Conservation (phyloP, 2,113 vertebrate species). For the Halichoerus grypus region DNA sequence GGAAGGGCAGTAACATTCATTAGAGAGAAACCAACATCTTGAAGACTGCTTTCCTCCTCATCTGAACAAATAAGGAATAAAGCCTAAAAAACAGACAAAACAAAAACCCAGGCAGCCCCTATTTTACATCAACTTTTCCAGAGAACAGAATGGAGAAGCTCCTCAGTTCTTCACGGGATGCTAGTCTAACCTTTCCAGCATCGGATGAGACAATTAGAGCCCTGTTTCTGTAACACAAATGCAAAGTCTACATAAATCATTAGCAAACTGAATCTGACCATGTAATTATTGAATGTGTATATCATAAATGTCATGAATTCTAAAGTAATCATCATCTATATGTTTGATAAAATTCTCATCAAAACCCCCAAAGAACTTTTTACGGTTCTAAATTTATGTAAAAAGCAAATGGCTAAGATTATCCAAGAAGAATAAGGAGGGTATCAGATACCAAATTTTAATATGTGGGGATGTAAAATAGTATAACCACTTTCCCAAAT, state of each 20-base stretch:
- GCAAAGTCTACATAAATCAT: neutral
- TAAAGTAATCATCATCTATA: neutral
- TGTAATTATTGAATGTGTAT: neutral
- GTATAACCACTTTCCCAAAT: neutral
- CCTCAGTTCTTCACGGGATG: neutral
- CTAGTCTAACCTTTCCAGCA: neutral
- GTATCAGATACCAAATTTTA: neutral
- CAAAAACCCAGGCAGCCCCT: neutral
- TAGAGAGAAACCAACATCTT: neutral
- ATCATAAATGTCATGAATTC: neutral
- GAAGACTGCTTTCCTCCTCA: neutral
- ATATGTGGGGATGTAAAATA: neutral
- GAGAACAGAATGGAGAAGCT: neutral
- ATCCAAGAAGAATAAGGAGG: neutral
- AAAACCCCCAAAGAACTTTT: neutral
- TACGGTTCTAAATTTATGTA: neutral
- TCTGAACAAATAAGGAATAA: neutral
- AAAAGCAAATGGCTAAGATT: slow-evolving; percentile 12
- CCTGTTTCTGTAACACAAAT: neutral
- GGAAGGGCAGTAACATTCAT: neutral
- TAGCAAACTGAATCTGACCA: neutral
- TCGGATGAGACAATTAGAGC: neutral
- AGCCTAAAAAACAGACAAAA: neutral
- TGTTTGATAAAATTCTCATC: slow-evolving; percentile 14
- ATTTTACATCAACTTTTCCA: neutral